A percentile compares a stretch with the other conserved stretches of the same genome.
Evolutionary conservation across 2,797 vertebrate genomes (phyloP).

Genomic region (Sebastes cheni): DNA sequence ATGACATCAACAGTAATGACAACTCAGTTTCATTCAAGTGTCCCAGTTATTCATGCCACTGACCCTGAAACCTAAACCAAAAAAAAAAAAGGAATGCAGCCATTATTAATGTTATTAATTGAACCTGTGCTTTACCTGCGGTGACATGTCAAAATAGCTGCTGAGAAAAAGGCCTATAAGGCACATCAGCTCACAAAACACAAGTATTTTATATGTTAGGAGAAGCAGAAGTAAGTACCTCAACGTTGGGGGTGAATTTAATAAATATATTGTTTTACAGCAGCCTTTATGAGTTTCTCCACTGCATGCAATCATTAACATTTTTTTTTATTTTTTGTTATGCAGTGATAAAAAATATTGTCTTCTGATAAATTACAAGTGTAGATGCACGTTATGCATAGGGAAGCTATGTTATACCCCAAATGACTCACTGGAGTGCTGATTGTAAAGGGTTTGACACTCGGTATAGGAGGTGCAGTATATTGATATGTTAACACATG

Average conservation of each 20-base stretch:
- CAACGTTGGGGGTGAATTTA: background rate
- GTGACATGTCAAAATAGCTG: background rate
- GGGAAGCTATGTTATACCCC: background rate
- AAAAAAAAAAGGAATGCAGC: background rate
- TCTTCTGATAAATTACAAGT: background rate
- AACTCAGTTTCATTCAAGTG: background rate
- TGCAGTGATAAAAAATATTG: background rate
- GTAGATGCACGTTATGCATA: background rate
- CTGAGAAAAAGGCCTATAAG: background rate
- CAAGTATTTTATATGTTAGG: background rate
- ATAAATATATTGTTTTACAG: background rate
- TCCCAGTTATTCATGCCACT: background rate
- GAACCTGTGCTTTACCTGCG: background rate
- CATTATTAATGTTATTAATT: background rate
- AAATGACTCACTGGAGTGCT: background rate
- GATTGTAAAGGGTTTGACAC: background rate
- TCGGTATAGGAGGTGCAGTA: too few relatives aligned
- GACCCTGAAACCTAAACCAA: background rate
- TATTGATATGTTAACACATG: too few relatives aligned
- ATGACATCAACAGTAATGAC: background rate
- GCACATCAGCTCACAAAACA: background rate
- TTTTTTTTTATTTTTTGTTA: background rate
- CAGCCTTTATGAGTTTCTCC: background rate
- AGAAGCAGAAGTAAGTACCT: background rate
- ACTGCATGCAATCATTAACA: too few relatives aligned